These are phyloP conservation scores for Mormyrops boulengeri DNA, from an alignment of 2,797 vertebrate genomes.

Conservation along the genomic window DNA sequence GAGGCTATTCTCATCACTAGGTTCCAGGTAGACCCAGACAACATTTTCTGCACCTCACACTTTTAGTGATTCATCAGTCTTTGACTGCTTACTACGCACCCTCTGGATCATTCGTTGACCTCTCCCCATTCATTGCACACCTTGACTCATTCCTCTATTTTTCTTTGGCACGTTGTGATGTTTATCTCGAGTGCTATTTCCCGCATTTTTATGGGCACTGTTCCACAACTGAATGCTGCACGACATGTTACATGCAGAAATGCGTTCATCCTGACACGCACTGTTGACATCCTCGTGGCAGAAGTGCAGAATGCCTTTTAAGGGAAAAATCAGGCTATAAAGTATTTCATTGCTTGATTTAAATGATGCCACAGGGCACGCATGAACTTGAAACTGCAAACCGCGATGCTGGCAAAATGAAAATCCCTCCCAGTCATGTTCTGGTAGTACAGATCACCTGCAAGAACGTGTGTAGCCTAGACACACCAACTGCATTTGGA, in stretches of 20 bases:
- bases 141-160: background rate
- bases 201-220: background rate
- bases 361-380: background rate
- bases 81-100: background rate
- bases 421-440: background rate
- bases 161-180: background rate
- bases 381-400: background rate
- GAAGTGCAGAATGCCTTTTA: background rate
- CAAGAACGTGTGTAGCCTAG: background rate
- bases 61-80: background rate
- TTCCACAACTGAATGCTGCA: background rate
- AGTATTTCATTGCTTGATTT: background rate
- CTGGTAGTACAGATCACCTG: background rate
- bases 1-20: constrained; percentile 72
- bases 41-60: constrained; percentile 29
- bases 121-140: background rate
- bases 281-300: background rate
- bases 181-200: background rate
- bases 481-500: background rate
- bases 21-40: constrained; percentile 73
- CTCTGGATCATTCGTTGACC: background rate
- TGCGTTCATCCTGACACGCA: background rate
- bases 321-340: background rate
- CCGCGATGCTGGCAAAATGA: background rate
- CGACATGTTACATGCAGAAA: background rate